Conservation (phyloP, 2,888 invertebrate genomes). For the Notocelia uddmanniana region DNA sequence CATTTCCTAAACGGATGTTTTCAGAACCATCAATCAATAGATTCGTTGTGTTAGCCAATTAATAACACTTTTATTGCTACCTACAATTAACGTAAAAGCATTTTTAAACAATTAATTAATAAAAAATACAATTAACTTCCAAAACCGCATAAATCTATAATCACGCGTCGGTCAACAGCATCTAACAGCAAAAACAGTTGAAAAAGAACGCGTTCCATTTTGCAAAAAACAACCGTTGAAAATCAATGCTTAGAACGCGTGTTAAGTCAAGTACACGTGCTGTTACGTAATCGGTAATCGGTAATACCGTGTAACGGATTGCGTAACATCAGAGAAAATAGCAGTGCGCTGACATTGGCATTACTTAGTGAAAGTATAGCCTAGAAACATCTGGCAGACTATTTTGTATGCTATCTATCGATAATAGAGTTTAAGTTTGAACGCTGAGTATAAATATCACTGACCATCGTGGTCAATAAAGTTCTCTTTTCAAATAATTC, state of each 20-base stretch:
- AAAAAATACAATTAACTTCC: constrained; percentile 16
- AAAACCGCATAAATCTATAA: constrained; percentile 35
- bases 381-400: constrained; percentile 45
- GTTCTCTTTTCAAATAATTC: constrained; percentile 57
- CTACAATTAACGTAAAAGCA: constrained; percentile 9
- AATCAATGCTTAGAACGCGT: constrained; percentile 35
- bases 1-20: background rate
- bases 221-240: constrained; percentile 32
- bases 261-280: constrained; percentile 38
- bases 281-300: constrained; percentile 62
- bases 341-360: constrained; percentile 75
- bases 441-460: constrained; percentile 47
- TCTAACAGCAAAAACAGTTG: constrained; percentile 25
- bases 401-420: constrained; percentile 49
- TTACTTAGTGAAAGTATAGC: constrained; percentile 78
- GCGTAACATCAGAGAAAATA: constrained; percentile 75
- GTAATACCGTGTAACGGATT: constrained; percentile 60
- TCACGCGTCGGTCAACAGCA: constrained; percentile 18
- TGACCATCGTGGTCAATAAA: constrained; percentile 60
- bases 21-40: background rate
- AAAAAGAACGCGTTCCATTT: constrained; percentile 26
- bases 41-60: background rate
- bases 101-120: constrained; percentile 15
- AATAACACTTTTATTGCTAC: constrained; percentile 26
- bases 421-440: constrained; percentile 43